phyloP scores from a whole-genome alignment of 2,888 invertebrate genomes.

The Heliconius ethilla region DNA sequence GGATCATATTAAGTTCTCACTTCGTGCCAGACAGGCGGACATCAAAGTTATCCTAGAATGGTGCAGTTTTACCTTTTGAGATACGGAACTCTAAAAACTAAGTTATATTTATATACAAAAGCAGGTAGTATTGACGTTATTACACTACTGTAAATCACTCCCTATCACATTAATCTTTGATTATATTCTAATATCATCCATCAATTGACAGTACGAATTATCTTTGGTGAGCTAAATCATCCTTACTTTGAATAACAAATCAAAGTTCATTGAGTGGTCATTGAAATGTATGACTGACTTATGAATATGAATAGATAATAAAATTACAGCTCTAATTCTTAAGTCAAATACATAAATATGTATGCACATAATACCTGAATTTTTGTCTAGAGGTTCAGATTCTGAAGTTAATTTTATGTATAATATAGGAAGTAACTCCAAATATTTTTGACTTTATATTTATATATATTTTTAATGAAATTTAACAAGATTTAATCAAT shows the following conservation, averaged over 20 bases:
- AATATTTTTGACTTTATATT: too few species aligned
- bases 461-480: too few species aligned
- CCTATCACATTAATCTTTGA: neutral
- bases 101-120: neutral
- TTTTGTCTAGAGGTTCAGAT: too few species aligned
- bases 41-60: too few species aligned
- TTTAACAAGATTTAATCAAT: neutral
- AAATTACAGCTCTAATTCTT: neutral
- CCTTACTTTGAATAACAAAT: neutral
- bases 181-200: constrained; percentile 15
- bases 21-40: too few species aligned
- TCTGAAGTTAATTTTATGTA: too few species aligned
- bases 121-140: neutral
- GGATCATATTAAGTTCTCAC: too few species aligned
- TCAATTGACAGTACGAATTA: constrained; percentile 9
- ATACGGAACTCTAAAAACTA: too few species aligned
- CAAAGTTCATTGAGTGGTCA: neutral
- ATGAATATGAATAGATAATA: neutral
- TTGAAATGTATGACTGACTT: neutral
- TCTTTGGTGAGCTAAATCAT: neutral
- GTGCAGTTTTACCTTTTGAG: too few species aligned
- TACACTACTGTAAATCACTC: constrained; percentile 3
- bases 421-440: too few species aligned
- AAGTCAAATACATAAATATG: too few species aligned
- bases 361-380: too few species aligned